Percentiles rank a stretch among this genome's conserved stretches.
phyloP scores from a whole-genome alignment of 2,888 invertebrate genomes.

The Meta bourneti region DNA sequence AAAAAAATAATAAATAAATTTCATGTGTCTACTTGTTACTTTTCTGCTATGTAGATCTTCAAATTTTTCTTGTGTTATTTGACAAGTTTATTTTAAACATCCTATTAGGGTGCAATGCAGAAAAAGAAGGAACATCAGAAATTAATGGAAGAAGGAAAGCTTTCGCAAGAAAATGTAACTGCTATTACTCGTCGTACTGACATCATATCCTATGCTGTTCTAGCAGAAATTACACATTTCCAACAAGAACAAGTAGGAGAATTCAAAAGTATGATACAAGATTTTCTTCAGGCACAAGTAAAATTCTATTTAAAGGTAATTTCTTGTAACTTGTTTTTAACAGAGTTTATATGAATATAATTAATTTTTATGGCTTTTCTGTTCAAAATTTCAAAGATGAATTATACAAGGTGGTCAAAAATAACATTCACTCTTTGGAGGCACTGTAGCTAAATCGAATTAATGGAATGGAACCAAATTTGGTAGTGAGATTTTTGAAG shows the following conservation, averaged over 20 bases:
- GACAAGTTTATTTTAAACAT: background rate
- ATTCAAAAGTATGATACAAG: conserved; percentile 91
- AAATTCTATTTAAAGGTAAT: conserved; percentile 90
- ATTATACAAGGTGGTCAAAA: too few species aligned
- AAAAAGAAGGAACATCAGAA: conserved; percentile 93
- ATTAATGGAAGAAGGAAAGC: conserved; percentile 89
- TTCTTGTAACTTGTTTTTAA: background rate
- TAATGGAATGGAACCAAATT: too few species aligned
- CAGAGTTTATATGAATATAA: background rate
- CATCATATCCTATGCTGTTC: conserved; percentile 94
- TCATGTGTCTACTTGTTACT: too few species aligned
- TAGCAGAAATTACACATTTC: conserved; percentile 97
- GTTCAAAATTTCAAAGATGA: background rate
- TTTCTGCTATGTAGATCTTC: too few species aligned
- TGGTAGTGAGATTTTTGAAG: too few species aligned
- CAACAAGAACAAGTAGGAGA: conserved; percentile 92
- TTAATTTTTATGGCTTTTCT: background rate
- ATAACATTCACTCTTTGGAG: too few species aligned
- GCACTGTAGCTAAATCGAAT: too few species aligned
- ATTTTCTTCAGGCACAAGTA: conserved; percentile 93
- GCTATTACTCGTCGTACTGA: conserved; percentile 92
- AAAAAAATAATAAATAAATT: too few species aligned
- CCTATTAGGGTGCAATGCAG: conserved; percentile 79
- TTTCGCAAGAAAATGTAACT: conserved; percentile 89
- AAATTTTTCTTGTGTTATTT: too few species aligned